These are phyloP conservation scores for Amniataba percoides DNA, from an alignment of 2,797 vertebrate species.

Conservation along the genomic window DNA sequence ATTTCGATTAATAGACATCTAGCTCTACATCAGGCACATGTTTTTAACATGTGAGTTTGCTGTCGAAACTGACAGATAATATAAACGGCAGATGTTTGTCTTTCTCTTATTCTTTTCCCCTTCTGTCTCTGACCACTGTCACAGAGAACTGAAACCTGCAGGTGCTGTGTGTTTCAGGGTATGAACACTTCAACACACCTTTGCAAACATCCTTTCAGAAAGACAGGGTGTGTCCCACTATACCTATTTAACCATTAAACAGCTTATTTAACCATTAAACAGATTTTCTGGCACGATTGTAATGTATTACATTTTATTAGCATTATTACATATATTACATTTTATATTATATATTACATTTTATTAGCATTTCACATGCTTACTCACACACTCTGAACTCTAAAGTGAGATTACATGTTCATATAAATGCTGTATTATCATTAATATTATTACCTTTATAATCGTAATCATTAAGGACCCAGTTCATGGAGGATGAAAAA, in stretches of 20 bases:
- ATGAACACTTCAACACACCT: conserved; percentile 40
- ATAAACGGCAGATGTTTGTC: neutral
- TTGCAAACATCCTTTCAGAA: conserved; percentile 34
- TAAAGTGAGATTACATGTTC: neutral
- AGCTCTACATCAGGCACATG: neutral
- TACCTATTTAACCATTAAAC: conserved; percentile 26
- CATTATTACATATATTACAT: conserved; percentile 1
- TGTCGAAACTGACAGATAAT: neutral
- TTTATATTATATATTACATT: conserved; percentile 27
- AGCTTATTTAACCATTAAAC: neutral
- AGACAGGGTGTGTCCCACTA: neutral
- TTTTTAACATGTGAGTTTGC: neutral
- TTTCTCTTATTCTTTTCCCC: neutral
- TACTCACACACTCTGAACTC: neutral
- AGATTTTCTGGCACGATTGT: neutral
- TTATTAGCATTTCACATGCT: conserved; percentile 1
- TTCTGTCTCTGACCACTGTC: neutral
- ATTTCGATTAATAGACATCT: neutral
- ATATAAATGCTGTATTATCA: neutral
- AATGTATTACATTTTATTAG: conserved; percentile 14
- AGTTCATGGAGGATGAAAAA: neutral
- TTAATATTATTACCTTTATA: no score
- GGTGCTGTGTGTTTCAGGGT: neutral
- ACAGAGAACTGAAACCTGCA: neutral
- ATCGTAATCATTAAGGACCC: neutral